These are phyloP conservation scores for Channa maculata DNA, from an alignment of 2,113 vertebrate genomes.

Conservation along the genomic window DNA sequence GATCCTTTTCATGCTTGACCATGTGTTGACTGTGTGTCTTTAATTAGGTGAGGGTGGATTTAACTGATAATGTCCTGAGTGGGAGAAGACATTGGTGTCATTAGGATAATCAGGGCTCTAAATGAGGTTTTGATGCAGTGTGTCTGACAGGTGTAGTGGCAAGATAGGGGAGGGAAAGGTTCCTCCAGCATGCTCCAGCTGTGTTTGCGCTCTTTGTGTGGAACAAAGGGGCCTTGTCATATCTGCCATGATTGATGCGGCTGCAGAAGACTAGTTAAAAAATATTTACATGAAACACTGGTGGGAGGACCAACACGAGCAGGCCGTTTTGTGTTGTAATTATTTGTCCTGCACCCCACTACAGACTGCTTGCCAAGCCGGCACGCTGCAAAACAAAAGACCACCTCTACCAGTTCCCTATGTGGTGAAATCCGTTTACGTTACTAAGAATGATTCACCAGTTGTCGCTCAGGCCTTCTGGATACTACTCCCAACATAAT, in stretches of 20 bases:
- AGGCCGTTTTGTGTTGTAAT: conserved; percentile 31
- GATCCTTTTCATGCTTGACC: conserved; percentile 66
- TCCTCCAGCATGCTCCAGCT: conserved; percentile 77
- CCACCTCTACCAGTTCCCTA: conserved; percentile 26
- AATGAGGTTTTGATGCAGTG: conserved; percentile 79
- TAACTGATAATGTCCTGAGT: conserved; percentile 62
- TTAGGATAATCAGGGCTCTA: conserved; percentile 78
- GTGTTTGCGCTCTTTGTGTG: conserved; percentile 82
- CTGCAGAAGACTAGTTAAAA: conserved; percentile 78
- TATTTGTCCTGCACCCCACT: conserved; percentile 65
- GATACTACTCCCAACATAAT: conserved; percentile 37
- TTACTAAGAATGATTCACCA: conserved; percentile 54
- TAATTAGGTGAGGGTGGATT: conserved; percentile 73
- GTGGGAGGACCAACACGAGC: conserved; percentile 52
- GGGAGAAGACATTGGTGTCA: conserved; percentile 72
- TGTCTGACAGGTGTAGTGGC: conserved; percentile 82
- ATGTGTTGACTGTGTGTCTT: conserved; percentile 74
- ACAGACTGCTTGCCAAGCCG: conserved; percentile 39
- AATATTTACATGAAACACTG: conserved; percentile 81
- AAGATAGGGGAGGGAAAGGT: conserved; percentile 75
- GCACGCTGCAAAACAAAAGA: conserved; percentile 38
- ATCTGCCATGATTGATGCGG: conserved; percentile 82
- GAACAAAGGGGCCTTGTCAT: conserved; percentile 83
- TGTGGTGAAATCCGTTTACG: conserved; percentile 63
- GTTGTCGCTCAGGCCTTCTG: not conserved